Evolutionary conservation across 2,888 invertebrate genomes (phyloP), one percentile per base, ranked within the genome.

Genomic region (Brachycybe producta): DNA sequence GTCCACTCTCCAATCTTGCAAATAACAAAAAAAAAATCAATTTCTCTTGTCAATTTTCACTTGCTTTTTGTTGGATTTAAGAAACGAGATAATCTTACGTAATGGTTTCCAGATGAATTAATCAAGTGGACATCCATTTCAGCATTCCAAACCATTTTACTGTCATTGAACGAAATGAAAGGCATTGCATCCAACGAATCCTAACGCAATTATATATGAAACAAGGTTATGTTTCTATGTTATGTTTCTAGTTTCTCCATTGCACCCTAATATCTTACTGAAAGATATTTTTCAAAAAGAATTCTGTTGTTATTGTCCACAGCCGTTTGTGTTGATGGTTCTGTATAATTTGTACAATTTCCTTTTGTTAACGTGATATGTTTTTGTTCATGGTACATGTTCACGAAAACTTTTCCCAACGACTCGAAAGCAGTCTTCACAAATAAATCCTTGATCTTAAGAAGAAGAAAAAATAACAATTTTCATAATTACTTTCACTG

Each of bases 1-100:
- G 45, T 32, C 54, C 54, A 54, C 19, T 36, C 26, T 19, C 54
- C 54, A 43, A 54, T 54, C 49, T 52, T 24, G 11, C 5, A 41
- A 23, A 24, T 19, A 21, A 41, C 8, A 15, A n/a, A n/a, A n/a
- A n/a, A n/a, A n/a, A n/a, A n/a, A n/a, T n/a, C n/a, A n/a, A n/a
- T n/a, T n/a, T n/a, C n/a, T 36, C n/a, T 36, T 15, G 36, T 5
- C 8, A 30, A 30, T 30, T 30, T 30, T 30, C n/a, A n/a, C n/a
- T n/a, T n/a, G n/a, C n/a, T n/a, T n/a, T n/a, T n/a, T n/a, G n/a
- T n/a, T n/a, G n/a, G n/a, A n/a, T n/a, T n/a, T n/a, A n/a, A n/a
- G n/a, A n/a, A 3, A 5, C n/a, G 26, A 24, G 15, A 24, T 1
- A 24, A 13, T 32, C 35, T 8, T 46, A 46, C 46, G 17, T 23